phyloP scores from a whole-genome alignment of 2,113 vertebrate species.

The Hydrochoerus hydrochaeris region DNA sequence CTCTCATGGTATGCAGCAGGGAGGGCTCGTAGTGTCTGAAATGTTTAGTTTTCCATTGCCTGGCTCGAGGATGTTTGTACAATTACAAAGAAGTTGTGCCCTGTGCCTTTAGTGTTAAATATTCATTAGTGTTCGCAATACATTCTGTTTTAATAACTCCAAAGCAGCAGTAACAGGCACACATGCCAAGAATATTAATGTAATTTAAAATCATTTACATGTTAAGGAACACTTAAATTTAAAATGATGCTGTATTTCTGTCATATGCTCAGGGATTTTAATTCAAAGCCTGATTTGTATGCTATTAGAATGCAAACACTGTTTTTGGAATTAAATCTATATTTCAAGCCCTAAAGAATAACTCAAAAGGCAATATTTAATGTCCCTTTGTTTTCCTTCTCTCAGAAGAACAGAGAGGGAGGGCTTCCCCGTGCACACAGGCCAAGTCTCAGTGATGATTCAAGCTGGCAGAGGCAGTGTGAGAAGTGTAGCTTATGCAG shows the following conservation, averaged over 20 bases:
- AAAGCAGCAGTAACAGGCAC: neutral
- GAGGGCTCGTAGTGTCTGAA: neutral
- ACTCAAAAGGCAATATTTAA: slow-evolving; percentile 39
- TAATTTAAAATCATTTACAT: slow-evolving; percentile 50
- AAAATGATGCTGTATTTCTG: slow-evolving; percentile 45
- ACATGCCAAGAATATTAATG: slow-evolving; percentile 24
- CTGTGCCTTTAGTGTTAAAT: neutral
- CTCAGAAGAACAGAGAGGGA: neutral
- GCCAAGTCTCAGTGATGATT: neutral
- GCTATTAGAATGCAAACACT: neutral
- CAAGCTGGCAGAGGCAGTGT: neutral
- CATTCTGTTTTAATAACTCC: slow-evolving; percentile 47
- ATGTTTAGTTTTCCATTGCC: slow-evolving; percentile 5
- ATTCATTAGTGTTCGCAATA: slow-evolving; percentile 34
- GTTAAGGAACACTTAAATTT: slow-evolving; percentile 51
- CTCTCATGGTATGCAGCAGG: neutral
- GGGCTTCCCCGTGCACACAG: neutral
- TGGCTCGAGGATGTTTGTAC: neutral
- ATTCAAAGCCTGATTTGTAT: slow-evolving; percentile 47
- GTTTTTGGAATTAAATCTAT: slow-evolving; percentile 46
- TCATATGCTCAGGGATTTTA: slow-evolving; percentile 15
- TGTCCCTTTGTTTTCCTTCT: slow-evolving; percentile 29
- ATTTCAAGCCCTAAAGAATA: slow-evolving; percentile 44
- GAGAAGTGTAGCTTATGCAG: neutral
- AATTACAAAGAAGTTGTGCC: neutral